Conservation (phyloP, 2,113 vertebrate genomes). For the Zapornia atra region DNA sequence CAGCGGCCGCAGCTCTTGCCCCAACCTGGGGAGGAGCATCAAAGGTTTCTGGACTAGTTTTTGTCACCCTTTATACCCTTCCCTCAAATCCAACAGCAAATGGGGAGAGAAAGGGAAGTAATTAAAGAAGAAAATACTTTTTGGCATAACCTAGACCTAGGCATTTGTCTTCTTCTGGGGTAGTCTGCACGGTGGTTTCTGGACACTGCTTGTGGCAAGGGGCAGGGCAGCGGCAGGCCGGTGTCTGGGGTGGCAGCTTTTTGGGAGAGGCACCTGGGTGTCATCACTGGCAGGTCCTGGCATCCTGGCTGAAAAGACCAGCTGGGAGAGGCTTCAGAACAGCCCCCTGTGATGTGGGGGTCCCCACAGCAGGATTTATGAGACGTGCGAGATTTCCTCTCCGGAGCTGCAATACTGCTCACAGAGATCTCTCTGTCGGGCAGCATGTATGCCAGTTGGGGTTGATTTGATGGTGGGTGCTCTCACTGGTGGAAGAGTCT, state of each 20-base stretch:
- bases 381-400: neutral
- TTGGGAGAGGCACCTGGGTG: neutral
- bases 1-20: neutral
- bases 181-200: neutral
- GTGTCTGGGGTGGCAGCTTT: neutral
- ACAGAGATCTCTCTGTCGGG: neutral
- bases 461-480: neutral
- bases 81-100: neutral
- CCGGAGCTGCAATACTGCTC: neutral
- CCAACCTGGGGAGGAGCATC: neutral
- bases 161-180: neutral
- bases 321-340: accelerated
- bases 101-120: neutral
- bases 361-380: neutral
- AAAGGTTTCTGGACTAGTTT: neutral
- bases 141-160: neutral
- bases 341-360: neutral
- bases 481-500: neutral
- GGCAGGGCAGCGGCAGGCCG: neutral
- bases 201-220: neutral
- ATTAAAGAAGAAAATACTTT: neutral
- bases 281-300: neutral
- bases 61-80: neutral
- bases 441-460: neutral
- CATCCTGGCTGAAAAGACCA: neutral